Percentiles rank a stretch among this genome's conserved stretches.
Evolutionary conservation across 1,140 invertebrate genomes (phyloP).

Genomic region (Trichogramma pretiosum): DNA sequence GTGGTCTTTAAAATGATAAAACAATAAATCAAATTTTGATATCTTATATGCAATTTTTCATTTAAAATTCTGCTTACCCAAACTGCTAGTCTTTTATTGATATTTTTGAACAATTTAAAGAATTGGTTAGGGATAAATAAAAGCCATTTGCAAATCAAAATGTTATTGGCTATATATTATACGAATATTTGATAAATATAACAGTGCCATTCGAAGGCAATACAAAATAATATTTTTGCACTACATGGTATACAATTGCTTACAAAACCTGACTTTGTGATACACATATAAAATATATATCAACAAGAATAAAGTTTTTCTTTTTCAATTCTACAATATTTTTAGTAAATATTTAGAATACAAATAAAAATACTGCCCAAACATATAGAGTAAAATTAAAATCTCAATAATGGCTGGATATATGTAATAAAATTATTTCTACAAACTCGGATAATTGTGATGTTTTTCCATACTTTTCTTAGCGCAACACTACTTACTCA

Average conservation of each 20-base stretch:
- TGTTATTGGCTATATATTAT: no score
- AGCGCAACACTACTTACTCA: slow-evolving; percentile 12
- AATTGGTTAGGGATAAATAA: no score
- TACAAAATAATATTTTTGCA: slow-evolving; percentile 15
- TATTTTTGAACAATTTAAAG: background rate
- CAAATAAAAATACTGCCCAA: slow-evolving; percentile 14
- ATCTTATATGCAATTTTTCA: slow-evolving; percentile 17
- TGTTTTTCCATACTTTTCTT: slow-evolving; percentile 2
- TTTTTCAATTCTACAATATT: slow-evolving; percentile 4
- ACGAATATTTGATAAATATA: slow-evolving; percentile 19
- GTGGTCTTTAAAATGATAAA: slow-evolving; percentile 36
- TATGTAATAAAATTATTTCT: no score
- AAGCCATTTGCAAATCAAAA: no score
- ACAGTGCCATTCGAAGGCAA: slow-evolving; percentile 11
- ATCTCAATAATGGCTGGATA: slow-evolving; percentile 15
- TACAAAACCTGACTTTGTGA: slow-evolving; percentile 13
- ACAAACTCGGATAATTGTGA: no score
- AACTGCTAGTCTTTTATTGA: background rate
- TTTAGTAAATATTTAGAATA: slow-evolving; percentile 9
- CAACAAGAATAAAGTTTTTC: slow-evolving; percentile 12
- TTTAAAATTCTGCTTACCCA: no score
- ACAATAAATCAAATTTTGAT: slow-evolving; percentile 29
- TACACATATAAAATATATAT: slow-evolving; percentile 11
- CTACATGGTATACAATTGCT: slow-evolving; percentile 4
- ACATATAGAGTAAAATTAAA: slow-evolving; percentile 13